These are phyloP conservation scores for Nomada hirtipes DNA, from an alignment of 2,888 invertebrate species.

Conservation along the genomic window DNA sequence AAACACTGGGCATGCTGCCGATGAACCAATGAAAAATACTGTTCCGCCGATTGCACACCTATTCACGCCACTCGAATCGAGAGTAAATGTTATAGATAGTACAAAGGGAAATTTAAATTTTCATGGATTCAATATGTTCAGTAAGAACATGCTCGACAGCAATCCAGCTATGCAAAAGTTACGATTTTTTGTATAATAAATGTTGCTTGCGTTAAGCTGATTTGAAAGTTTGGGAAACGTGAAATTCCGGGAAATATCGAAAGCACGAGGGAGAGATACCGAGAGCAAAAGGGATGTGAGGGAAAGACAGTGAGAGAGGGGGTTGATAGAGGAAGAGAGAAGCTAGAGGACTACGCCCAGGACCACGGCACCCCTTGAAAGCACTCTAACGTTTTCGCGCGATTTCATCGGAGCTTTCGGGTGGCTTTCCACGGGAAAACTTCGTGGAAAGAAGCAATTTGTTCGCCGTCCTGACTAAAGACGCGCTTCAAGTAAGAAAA, in stretches of 20 bases:
- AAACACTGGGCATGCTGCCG: background rate
- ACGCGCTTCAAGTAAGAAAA: slow-evolving; percentile 35
- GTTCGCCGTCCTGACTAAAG: slow-evolving; percentile 61
- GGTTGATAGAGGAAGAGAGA: slow-evolving; percentile 34
- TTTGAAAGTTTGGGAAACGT: background rate
- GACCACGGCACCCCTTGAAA: slow-evolving; percentile 67
- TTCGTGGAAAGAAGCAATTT: slow-evolving; percentile 72
- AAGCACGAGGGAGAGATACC: background rate
- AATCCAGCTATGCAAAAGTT: no score
- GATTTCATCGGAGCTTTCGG: slow-evolving; percentile 69
- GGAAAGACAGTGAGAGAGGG: background rate
- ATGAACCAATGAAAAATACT: slow-evolving; percentile 23
- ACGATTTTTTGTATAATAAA: no score
- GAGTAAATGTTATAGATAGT: slow-evolving; percentile 5
- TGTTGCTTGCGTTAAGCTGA: no score
- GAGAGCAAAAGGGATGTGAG: slow-evolving; percentile 8
- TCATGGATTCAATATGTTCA: slow-evolving; percentile 4
- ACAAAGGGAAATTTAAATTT: slow-evolving; percentile 18
- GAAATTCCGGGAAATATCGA: slow-evolving; percentile 18
- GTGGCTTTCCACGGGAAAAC: slow-evolving; percentile 70
- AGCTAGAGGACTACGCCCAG: slow-evolving; percentile 70
- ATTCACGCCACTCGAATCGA: slow-evolving; percentile 11
- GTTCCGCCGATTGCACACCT: background rate
- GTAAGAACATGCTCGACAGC: background rate
- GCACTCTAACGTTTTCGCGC: slow-evolving; percentile 71